These are phyloP conservation scores for Cladorhizidae sp. DNA, from an alignment of 37 sponge, comb jelly and placozoan genomes.

Conservation along the genomic window DNA sequence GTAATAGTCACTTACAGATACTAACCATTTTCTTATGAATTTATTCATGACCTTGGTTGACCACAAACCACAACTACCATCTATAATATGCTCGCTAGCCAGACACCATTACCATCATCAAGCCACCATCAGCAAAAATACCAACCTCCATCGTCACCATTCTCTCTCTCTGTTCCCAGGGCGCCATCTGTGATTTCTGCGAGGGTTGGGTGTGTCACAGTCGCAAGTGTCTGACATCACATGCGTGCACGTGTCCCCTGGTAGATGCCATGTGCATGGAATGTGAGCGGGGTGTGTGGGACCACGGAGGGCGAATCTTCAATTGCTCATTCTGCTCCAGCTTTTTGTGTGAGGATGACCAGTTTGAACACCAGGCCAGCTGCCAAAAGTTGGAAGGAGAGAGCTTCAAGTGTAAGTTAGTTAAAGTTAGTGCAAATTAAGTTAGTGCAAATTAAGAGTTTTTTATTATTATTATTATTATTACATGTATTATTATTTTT, in stretches of 20 bases:
- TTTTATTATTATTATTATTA: no score
- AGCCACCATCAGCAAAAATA: no score
- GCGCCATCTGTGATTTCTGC: constrained; percentile 99
- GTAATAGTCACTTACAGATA: constrained; percentile 62
- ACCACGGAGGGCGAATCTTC: constrained; percentile 96
- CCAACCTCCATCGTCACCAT: not conserved
- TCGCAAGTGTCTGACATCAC: constrained; percentile 92
- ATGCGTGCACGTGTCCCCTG: constrained; percentile 95
- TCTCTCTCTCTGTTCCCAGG: constrained; percentile 48
- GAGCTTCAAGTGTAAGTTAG: constrained; percentile 86
- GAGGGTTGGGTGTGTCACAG: constrained; percentile 99
- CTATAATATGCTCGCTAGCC: not conserved
- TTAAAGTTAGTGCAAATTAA: no score
- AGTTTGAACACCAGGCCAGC: constrained; percentile 99
- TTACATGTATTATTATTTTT: no score
- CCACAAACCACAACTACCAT: not conserved
- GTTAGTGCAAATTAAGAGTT: no score
- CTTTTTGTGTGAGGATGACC: constrained; percentile 97
- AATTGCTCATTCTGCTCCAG: constrained; percentile 88
- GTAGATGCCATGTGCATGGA: constrained; percentile 83
- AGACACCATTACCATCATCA: not conserved
- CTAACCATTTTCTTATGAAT: not conserved
- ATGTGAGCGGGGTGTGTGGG: constrained; percentile 94
- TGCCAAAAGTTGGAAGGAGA: constrained; percentile 94
- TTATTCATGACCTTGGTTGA: no score